Conservation (phyloP, 2,888 invertebrate genomes). For the Stictocephala bisonia region DNA sequence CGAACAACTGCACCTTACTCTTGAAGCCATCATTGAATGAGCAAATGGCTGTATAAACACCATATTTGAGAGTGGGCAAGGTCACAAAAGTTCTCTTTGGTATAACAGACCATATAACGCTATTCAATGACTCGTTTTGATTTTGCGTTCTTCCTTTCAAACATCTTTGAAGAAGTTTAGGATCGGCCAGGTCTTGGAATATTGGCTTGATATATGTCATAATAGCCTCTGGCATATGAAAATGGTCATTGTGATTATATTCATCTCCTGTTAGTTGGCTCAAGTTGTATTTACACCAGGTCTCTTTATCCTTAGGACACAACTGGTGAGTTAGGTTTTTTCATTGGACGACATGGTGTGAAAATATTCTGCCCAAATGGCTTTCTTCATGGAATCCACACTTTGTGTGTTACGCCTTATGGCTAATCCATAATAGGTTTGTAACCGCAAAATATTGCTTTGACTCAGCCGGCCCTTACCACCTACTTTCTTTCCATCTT, state of each 20-base stretch:
- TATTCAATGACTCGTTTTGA: constrained; percentile 38
- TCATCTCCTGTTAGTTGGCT: background rate
- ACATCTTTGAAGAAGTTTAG: constrained; percentile 33
- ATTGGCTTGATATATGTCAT: constrained; percentile 34
- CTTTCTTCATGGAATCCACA: constrained; percentile 33
- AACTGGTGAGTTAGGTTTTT: constrained; percentile 47
- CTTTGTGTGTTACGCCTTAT: constrained; percentile 31
- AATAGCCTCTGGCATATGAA: constrained; percentile 26
- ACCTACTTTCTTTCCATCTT: constrained; percentile 1
- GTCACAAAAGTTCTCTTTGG: constrained; percentile 48
- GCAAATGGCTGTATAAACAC: constrained; percentile 42
- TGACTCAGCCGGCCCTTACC: constrained; percentile 14
- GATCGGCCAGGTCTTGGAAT: constrained; percentile 24
- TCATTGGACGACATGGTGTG: too few relatives aligned
- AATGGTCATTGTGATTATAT: constrained; percentile 27
- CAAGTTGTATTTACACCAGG: constrained; percentile 55
- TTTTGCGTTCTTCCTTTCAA: constrained; percentile 44
- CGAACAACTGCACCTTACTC: constrained; percentile 24
- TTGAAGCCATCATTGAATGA: constrained; percentile 40
- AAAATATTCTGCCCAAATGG: too few relatives aligned
- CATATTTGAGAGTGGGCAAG: constrained; percentile 42
- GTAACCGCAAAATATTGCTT: constrained; percentile 2
- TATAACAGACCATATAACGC: constrained; percentile 41
- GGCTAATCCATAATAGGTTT: constrained; percentile 25
- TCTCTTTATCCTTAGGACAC: constrained; percentile 55